Evolutionary conservation across 2,113 vertebrate genomes (phyloP).

Genomic region (Podilymbus podiceps): DNA sequence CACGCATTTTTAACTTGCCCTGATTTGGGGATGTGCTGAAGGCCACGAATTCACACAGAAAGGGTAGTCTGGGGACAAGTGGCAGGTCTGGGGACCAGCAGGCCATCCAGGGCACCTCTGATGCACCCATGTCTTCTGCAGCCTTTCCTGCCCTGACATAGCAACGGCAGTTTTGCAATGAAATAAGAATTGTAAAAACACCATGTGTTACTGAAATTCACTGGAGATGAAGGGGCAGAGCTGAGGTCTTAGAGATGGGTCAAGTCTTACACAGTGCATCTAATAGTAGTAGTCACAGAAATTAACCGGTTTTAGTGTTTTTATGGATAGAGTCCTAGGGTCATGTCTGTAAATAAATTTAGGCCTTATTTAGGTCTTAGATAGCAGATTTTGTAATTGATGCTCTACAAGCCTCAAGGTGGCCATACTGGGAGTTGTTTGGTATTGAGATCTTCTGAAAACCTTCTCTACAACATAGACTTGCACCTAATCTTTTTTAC

Average conservation of each 20-base stretch:
- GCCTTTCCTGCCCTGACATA: background rate
- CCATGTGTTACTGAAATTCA: accelerated
- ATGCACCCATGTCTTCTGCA: background rate
- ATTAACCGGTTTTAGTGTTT: background rate
- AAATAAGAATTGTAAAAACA: background rate
- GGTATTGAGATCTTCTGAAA: background rate
- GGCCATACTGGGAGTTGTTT: background rate
- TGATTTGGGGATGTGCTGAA: background rate
- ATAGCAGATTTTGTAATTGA: background rate
- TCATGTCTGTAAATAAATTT: background rate
- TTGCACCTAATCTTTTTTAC: background rate
- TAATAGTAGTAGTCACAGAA: background rate
- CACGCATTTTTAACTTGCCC: background rate
- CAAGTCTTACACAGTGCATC: background rate
- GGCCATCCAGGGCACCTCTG: background rate
- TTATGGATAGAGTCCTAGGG: background rate
- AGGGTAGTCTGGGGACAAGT: background rate
- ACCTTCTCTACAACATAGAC: background rate
- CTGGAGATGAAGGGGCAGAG: background rate
- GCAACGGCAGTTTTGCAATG: background rate
- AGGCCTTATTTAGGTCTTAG: background rate
- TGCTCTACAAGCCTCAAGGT: background rate
- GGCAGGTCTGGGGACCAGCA: background rate
- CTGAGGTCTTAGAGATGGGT: background rate
- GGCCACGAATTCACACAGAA: background rate